These are phyloP conservation scores for Festucalex cinctus DNA, from an alignment of 2,113 vertebrate species.

Conservation along the genomic window DNA sequence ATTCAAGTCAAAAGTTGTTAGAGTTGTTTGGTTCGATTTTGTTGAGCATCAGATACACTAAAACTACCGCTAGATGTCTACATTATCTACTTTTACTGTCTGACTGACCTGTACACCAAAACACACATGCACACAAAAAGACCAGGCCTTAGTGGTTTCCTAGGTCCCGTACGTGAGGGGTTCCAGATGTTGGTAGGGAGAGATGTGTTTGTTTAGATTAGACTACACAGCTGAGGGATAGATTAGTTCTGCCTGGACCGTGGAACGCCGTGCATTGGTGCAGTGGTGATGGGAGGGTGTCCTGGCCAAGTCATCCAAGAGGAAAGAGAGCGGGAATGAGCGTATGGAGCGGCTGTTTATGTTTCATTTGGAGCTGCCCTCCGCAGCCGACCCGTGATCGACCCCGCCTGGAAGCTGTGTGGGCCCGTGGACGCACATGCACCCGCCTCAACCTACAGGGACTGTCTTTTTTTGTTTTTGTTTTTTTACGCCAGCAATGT, in stretches of 20 bases:
- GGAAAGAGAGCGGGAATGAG: constrained; percentile 56
- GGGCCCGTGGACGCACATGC: constrained; percentile 39
- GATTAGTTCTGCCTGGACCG: constrained; percentile 88
- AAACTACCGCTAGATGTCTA: constrained; percentile 22
- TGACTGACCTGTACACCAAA: constrained; percentile 36
- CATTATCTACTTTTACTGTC: constrained; percentile 13
- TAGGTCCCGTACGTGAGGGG: constrained; percentile 80
- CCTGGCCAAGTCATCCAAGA: constrained; percentile 24
- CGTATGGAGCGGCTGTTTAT: constrained; percentile 69
- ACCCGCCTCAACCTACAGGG: constrained; percentile 15
- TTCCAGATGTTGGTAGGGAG: constrained; percentile 87
- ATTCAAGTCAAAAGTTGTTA: neutral
- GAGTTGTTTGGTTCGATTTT: neutral
- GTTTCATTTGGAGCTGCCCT: constrained; percentile 71
- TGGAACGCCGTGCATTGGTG: constrained; percentile 79
- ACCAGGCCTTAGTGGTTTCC: constrained; percentile 58
- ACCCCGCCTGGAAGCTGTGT: constrained; percentile 67
- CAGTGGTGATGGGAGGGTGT: constrained; percentile 70
- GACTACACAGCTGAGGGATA: constrained; percentile 85
- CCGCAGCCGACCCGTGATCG: constrained; percentile 62
- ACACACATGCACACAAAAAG: constrained; percentile 43
- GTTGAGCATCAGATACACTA: constrained; percentile 1
- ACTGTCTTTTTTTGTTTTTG: constrained; percentile 10
- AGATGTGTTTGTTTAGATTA: constrained; percentile 91
- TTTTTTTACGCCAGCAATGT: neutral